Evolutionary conservation across 2,113 vertebrate species (phyloP), one percentile per base, ranked within the genome.

Genomic region (Apeltes quadracus): DNA sequence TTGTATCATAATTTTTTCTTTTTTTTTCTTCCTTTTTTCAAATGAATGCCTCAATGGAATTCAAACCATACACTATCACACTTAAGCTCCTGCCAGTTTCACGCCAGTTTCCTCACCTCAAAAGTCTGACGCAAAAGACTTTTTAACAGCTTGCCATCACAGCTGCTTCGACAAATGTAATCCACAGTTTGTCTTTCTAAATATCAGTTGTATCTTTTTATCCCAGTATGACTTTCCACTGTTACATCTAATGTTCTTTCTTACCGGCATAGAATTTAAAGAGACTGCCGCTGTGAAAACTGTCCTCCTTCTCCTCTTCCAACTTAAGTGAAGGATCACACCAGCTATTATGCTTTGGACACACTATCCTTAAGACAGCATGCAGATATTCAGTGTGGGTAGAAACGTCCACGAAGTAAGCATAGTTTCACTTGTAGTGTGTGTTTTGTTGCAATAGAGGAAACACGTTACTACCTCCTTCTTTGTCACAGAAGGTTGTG

Each of bases 261-360:
- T 56, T 43, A 7, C 9, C 32, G 27, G 38, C 62, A 36, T 25
- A 55, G 5, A 54, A 48, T 27, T 27, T 76, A 23, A 63, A 61
- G n/a, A 34, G 32, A 65, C 10, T 62, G 38, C 38, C 58, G 50
- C 57, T 75, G 61, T 78, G 51, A 75, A 32, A 65, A 67, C 62
- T 73, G 68, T 20, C 41, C 44, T 51, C 6, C 23, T 41, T 72
- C 9, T 54, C 20, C 34, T 32, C 4, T 36, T 16, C 23, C 29
- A 34, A 66, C 29, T 22, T 22, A 14, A 12, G 43, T 16, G 25
- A 20, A 51, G 38, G 22, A 61, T 48, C 54, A 39, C 15, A 32
- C 44, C 36, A 7, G 57, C 11, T 27, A 3, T 22, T 14, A 27
- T 23, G 7, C 62, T 72, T 66, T 73, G 34, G 38, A 58, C 67